Base-by-base conservation (phyloP, 2,797 vertebrate genomes). In the Sitta carolinensis region DNA sequence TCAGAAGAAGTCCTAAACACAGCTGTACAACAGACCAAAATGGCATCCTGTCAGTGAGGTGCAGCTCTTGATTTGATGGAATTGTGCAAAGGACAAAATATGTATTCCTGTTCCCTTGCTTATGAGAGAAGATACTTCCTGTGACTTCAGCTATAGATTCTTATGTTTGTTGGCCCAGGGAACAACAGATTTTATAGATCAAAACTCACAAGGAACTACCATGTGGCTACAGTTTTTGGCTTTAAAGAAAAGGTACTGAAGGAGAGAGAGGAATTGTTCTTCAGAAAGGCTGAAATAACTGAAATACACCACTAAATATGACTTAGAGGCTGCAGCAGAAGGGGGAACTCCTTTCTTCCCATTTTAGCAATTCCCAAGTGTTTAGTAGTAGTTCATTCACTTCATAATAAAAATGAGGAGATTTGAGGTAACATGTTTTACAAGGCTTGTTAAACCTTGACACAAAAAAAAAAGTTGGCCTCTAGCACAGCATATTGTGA, bases 371-470 rank as follows among this genome's bases (percentile, higher is more conserved):
- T 89, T 93, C 78, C 70, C 52, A 66, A 70, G 61, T 63, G 54
- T 82, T 96, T 76, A 86, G 87, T 62, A 87, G 81, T 57, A 84
- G 70, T 84, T 87, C 50, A 50, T 97, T 94, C 75, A 89, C 59
- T 95, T 97, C 66, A 77, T 93, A 94, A 95, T 96, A 97, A 93
- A 97, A 96, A 95, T 84, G 75, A 83, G 91, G 89, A 93, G 84
- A 96, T 96, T 95, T 89, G 96, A 96, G 93, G 92, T 94, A 94
- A 92, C 87, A 77, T 62, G 45, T 95, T 92, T 93, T 96, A 92
- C 90, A 93, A 86, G 87, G 57, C 95, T 97, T 97, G 94, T 97
- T 97, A 97, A 96, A 97, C 84, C 69, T 74, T 92, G 50, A 70
- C 67, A 81, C 36, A 36, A 36, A 59, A 77, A 78, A 93, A 73